phyloP scores from a whole-genome alignment of 2,797 vertebrate genomes.

The Mycteria americana region DNA sequence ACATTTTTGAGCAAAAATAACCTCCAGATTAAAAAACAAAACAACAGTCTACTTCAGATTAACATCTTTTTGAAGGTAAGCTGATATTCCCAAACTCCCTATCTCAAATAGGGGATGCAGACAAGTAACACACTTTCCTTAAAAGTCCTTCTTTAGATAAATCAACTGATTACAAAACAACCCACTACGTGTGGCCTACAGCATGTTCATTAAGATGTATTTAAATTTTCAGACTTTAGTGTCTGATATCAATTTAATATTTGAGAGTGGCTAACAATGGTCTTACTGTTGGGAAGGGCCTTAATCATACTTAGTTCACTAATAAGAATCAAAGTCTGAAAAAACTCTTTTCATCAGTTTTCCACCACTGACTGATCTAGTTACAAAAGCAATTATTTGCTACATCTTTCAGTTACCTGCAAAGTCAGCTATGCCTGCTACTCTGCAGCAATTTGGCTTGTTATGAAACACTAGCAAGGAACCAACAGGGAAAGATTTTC shows the following conservation, averaged over 20 bases:
- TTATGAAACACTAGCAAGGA: neutral
- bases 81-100: neutral
- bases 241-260: neutral
- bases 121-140: neutral
- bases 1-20: neutral
- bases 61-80: neutral
- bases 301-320: neutral
- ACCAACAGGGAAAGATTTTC: rapidly evolving
- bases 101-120: neutral
- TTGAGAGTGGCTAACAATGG: rapidly evolving
- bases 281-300: neutral
- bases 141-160: neutral
- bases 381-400: neutral
- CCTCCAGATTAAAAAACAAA: neutral
- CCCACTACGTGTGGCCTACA: neutral
- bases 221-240: neutral
- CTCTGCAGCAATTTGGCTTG: neutral
- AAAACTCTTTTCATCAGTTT: neutral
- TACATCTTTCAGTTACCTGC: neutral
- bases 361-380: neutral
- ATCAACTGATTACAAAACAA: neutral
- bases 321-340: neutral
- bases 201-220: neutral
- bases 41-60: neutral
- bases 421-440: neutral